Base-by-base conservation (phyloP, 2,113 vertebrate species). In the Laterallus jamaicensis region DNA sequence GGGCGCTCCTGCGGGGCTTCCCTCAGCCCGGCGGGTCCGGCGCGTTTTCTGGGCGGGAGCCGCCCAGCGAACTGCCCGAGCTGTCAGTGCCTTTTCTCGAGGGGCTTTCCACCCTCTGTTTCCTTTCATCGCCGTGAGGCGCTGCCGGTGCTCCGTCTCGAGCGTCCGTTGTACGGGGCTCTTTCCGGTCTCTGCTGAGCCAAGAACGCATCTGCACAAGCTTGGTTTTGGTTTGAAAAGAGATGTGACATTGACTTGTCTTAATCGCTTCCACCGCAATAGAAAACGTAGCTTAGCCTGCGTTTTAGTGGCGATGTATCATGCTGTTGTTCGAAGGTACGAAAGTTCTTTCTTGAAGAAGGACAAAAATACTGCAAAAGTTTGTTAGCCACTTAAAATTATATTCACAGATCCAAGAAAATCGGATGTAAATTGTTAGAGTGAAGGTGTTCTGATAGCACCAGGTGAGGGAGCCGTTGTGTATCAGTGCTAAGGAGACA, bases 41-140 rank as follows among this genome's bases (percentile, higher is more conserved):
- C 4, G 52, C 16, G 7, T 47, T 26, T 49, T 29, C 29, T 11
- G 3, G n/a, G 29, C 7, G 40, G 52, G 59, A 39, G 39, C 5
- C 5, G 10, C 44, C 28, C 14, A 5, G 59, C 3, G 11, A 32
- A 3, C 49, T 14, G 39, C 29, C 37, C 12, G 11, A 15, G 76
- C 25, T 21, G 25, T 15, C 31, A 0, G 12, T 5, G 6, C 3
- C 6, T n/a, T 4, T 18, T 2, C 7, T 21, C 1, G 2, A 1
- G 15, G 3, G 16, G 8, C 5, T 31, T 58, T 29, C 2, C 3
- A 5, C 25, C 1, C 15, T 32, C 31, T 12, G 3, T 0, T 20
- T 10, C 0, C 5, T 52, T 31, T 4, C 4, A 0, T 12, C 16
- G 19, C 1, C 10, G 0, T 5, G 16, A 67, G 31, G 12, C 7